Evolutionary conservation across 2,797 vertebrate species (phyloP).

Genomic region (Loris lydekkerianus): DNA sequence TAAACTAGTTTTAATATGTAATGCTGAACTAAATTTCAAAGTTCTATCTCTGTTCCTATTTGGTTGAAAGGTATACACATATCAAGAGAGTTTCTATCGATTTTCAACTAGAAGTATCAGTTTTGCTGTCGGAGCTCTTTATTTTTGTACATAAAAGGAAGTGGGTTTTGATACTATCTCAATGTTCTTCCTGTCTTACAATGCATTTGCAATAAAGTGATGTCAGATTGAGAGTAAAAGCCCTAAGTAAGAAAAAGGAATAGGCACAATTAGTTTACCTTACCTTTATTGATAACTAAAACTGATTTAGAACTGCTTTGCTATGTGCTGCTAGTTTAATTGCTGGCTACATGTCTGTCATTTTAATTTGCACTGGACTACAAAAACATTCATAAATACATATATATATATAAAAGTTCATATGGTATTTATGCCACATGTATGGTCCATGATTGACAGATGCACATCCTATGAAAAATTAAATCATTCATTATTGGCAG

Average conservation of each 20-base stretch:
- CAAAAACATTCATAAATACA: slow-evolving; percentile 15
- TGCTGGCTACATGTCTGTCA: not conserved
- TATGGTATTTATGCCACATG: not conserved
- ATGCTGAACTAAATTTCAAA: slow-evolving; percentile 57
- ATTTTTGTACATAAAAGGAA: slow-evolving; percentile 94
- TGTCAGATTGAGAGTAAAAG: slow-evolving; percentile 75
- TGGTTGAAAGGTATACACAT: slow-evolving; percentile 54
- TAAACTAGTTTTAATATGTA: not conserved
- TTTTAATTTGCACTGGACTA: slow-evolving; percentile 24
- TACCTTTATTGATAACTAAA: slow-evolving; percentile 53
- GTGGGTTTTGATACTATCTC: slow-evolving; percentile 90
- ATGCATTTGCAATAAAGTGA: slow-evolving; percentile 87
- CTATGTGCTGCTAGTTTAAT: not conserved
- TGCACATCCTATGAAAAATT: not conserved
- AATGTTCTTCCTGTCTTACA: slow-evolving; percentile 93
- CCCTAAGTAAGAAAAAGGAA: slow-evolving; percentile 37
- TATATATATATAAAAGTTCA: not conserved
- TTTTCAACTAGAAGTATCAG: slow-evolving; percentile 79
- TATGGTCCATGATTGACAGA: not conserved
- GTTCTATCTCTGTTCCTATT: slow-evolving; percentile 26
- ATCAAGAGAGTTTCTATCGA: slow-evolving; percentile 71
- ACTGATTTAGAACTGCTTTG: slow-evolving; percentile 10
- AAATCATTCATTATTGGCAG: not conserved
- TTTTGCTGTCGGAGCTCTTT: slow-evolving; percentile 83
- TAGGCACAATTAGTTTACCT: slow-evolving; percentile 53